These are phyloP conservation scores for Microchirus variegatus DNA, from an alignment of 2,797 vertebrate genomes.

Conservation along the genomic window DNA sequence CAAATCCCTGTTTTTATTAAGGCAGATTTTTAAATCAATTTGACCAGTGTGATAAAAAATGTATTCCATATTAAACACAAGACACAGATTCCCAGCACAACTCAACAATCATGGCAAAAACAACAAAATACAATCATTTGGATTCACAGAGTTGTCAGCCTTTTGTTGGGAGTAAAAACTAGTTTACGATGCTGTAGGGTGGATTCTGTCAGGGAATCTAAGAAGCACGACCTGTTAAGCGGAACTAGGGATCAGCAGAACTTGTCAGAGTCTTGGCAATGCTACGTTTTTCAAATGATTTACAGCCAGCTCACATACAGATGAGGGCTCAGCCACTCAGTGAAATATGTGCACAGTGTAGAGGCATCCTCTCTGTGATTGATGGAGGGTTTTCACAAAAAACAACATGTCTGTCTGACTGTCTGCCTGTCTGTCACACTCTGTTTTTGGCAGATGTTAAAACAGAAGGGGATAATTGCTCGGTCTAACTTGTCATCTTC, in stretches of 20 bases:
- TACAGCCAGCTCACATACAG: slow-evolving; percentile 44
- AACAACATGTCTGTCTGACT: slow-evolving; percentile 17
- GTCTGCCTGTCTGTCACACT: background rate
- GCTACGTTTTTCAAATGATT: slow-evolving; percentile 63
- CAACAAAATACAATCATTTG: slow-evolving; percentile 38
- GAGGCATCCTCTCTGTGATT: slow-evolving; percentile 30
- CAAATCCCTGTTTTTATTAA: background rate
- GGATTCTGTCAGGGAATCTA: slow-evolving; percentile 41
- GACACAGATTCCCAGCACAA: slow-evolving; percentile 2
- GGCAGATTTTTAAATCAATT: slow-evolving; percentile 40
- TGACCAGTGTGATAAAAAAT: slow-evolving; percentile 45
- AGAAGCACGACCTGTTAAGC: slow-evolving; percentile 41
- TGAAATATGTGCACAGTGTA: slow-evolving; percentile 30
- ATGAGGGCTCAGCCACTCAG: slow-evolving; percentile 36
- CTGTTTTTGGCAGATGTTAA: slow-evolving; percentile 27
- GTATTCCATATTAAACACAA: slow-evolving; percentile 16
- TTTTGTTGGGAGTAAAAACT: slow-evolving; percentile 35
- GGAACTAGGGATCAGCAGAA: slow-evolving; percentile 57
- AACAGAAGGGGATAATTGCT: slow-evolving; percentile 38
- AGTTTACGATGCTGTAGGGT: slow-evolving; percentile 28
- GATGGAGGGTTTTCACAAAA: slow-evolving; percentile 30
- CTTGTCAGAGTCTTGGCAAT: slow-evolving; percentile 60
- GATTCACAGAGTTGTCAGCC: slow-evolving; percentile 38
- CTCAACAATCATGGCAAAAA: slow-evolving; percentile 32
- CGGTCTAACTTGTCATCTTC: slow-evolving; percentile 27